A percentile compares a stretch with the other conserved stretches of the same genome.
These are phyloP conservation scores for Achatina immaculata DNA, from an alignment of 1,140 invertebrate genomes.

Conservation along the genomic window DNA sequence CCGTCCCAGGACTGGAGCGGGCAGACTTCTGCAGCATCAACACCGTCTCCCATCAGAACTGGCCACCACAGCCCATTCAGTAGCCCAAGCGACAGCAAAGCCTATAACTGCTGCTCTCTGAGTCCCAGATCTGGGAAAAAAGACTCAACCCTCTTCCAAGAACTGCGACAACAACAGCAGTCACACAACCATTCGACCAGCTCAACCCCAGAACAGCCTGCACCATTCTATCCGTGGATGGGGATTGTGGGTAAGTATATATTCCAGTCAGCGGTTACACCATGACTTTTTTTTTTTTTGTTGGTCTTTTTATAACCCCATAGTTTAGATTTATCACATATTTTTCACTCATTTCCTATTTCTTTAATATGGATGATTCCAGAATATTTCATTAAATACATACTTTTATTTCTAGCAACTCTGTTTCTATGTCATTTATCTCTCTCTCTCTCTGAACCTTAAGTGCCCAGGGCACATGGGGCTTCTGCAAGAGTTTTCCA, in stretches of 20 bases:
- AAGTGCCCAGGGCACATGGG: too few species aligned
- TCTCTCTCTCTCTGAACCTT: too few species aligned
- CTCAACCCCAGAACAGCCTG: slow-evolving; percentile 45
- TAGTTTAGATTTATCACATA: too few species aligned
- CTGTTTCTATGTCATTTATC: too few species aligned
- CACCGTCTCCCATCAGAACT: slow-evolving; percentile 32
- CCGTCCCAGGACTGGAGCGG: slow-evolving; percentile 12
- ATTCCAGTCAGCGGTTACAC: too few species aligned
- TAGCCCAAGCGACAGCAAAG: slow-evolving; percentile 28
- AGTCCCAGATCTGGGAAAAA: slow-evolving; percentile 26
- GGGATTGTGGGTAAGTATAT: slow-evolving; percentile 65
- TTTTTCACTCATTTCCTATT: too few species aligned
- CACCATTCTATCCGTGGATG: slow-evolving; percentile 65
- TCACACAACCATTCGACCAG: neutral
- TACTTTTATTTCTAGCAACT: too few species aligned
- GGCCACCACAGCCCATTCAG: slow-evolving; percentile 37
- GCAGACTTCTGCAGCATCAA: slow-evolving; percentile 3
- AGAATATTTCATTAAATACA: too few species aligned
- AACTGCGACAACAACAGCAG: slow-evolving; percentile 1
- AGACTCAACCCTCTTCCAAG: slow-evolving; percentile 2
- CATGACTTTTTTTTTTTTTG: too few species aligned
- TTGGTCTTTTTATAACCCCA: too few species aligned
- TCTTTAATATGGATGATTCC: too few species aligned
- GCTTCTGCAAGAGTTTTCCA: too few species aligned
- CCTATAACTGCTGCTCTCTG: slow-evolving; percentile 14